A percentile compares a stretch with the other conserved stretches of the same genome.
Evolutionary conservation across 1,140 invertebrate genomes (phyloP).

Genomic region (Drosophila pseudoananassae): DNA sequence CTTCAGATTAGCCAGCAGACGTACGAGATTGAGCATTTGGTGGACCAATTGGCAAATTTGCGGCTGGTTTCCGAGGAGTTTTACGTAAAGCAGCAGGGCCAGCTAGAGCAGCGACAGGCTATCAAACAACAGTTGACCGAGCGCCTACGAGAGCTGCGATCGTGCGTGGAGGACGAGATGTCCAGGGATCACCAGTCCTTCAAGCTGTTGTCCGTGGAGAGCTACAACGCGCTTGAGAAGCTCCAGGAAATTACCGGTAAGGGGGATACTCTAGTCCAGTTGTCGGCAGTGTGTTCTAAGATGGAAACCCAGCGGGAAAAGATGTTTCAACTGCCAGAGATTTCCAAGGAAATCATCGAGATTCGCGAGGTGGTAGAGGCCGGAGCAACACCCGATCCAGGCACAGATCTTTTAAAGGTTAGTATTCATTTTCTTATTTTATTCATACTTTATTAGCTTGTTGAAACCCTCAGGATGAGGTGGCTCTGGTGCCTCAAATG

Average conservation of each 20-base stretch:
- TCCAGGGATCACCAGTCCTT: slow-evolving; percentile 53
- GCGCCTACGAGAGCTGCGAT: slow-evolving; percentile 54
- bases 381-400: background rate
- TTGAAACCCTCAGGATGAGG: slow-evolving; percentile 37
- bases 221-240: slow-evolving; percentile 60
- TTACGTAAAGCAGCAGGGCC: slow-evolving; percentile 61
- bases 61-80: slow-evolving; percentile 66
- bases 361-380: slow-evolving; percentile 42
- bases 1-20: slow-evolving; percentile 66
- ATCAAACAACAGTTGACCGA: slow-evolving; percentile 66
- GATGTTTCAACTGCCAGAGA: slow-evolving; percentile 85
- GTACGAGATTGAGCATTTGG: slow-evolving; percentile 69
- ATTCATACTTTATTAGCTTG: background rate
- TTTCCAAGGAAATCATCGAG: slow-evolving; percentile 60
- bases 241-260: slow-evolving; percentile 76
- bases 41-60: slow-evolving; percentile 64
- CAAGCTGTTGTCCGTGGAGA: slow-evolving; percentile 69
- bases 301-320: slow-evolving; percentile 86
- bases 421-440: background rate
- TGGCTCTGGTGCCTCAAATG: slow-evolving; percentile 63
- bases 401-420: slow-evolving; percentile 55
- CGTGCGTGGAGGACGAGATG: slow-evolving; percentile 60
- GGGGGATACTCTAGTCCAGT: slow-evolving; percentile 85
- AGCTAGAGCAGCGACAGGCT: slow-evolving; percentile 60
- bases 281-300: slow-evolving; percentile 86